Base-by-base conservation (phyloP, 2,888 invertebrate species). In the Yponomeuta sedellus region DNA sequence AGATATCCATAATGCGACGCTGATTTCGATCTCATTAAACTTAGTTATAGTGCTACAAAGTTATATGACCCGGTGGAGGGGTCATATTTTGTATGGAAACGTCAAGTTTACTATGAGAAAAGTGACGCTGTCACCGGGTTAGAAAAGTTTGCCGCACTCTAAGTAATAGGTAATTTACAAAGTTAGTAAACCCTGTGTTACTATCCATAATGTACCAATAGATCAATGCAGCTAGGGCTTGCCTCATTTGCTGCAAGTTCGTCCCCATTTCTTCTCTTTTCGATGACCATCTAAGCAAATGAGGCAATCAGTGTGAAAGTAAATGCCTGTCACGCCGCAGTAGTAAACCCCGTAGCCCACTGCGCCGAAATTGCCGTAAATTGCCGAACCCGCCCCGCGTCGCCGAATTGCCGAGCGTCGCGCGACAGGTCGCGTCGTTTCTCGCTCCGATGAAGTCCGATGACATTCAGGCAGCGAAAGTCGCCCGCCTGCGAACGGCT, bases 381-480 rank as follows among this genome's bases (percentile, higher is more conserved):
- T 16, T 52, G 44, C 1, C 6, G 34, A 34, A 1, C 58, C 25
- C 25, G 25, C 25, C 25, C 25, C 22, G 63, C 16, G 12, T 44
- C 2, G 40, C 44, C 44, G 44, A 16, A 52, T 52, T 52, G 44
- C 34, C 34, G 28, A 28, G 28, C 58, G 12, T n/a, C 52, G 59
- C 22, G 66, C 1, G 63, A 63, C 44, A 22, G 40, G 11, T 63
- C 22, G 52, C 16, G 20, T 44, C 10, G 40, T 63, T 63, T 44
- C 22, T 63, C 22, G 63, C 63, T 63, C 63, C 44, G 61, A 61
- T 61, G 61, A 61, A n/a, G 20, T 19, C 20, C 57, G 57, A 61
- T 61, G 61, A 61, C 28, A 12, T 6, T 28, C n/a, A 11, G 11
- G 11, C 63, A 63, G 63, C 12, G 63, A 63, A 63, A 63, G 63